Percentiles rank a stretch among this genome's conserved stretches.
Conservation (phyloP, 2,113 vertebrate species). For the Coracopsis vasa region DNA sequence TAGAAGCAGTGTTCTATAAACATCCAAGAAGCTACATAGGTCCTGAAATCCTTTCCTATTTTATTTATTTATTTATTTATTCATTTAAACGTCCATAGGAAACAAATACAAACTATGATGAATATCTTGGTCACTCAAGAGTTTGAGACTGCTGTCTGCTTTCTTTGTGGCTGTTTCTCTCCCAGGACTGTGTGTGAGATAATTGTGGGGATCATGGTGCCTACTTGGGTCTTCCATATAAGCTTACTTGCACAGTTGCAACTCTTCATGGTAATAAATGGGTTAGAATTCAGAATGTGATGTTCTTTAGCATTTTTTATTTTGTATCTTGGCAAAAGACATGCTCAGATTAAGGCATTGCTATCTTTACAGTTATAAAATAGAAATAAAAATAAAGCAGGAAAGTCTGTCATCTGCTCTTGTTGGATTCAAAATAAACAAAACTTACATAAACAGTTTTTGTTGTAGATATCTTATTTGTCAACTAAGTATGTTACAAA, state of each 20-base stretch:
- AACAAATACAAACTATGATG: not conserved
- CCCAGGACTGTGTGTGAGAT: not conserved
- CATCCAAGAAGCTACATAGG: not conserved
- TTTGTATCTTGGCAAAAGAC: not conserved
- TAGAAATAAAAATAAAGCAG: not conserved
- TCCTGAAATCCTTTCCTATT: not conserved
- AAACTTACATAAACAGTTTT: not conserved
- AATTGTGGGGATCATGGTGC: not conserved
- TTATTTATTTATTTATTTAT: not conserved
- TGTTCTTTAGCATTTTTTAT: not conserved
- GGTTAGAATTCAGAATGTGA: not conserved
- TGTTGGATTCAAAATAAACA: not conserved
- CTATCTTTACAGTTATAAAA: not conserved
- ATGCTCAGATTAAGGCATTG: not conserved
- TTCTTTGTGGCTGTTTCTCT: not conserved
- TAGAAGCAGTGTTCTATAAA: not conserved
- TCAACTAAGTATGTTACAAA: not conserved
- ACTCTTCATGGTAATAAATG: not conserved
- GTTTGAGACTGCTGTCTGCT: not conserved
- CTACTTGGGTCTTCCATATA: not conserved
- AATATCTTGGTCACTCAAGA: not conserved
- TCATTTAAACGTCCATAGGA: not conserved
- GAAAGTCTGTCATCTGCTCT: not conserved
- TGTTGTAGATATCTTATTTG: not conserved
- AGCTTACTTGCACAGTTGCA: not conserved